A percentile compares a stretch with the other conserved stretches of the same genome.
Evolutionary conservation across 2,888 invertebrate species (phyloP).

Genomic region (Cabera pusaria): DNA sequence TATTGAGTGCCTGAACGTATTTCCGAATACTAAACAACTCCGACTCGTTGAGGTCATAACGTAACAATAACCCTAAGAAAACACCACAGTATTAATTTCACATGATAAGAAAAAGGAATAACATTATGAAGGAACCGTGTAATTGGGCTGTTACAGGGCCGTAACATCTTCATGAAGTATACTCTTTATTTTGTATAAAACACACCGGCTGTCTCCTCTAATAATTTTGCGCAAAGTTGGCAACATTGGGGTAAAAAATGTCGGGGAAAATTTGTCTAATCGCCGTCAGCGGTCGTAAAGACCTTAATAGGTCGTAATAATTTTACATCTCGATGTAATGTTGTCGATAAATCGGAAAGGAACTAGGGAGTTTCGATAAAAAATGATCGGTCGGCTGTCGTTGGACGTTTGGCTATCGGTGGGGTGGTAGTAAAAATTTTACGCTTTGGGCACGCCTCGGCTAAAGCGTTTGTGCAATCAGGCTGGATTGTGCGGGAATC

Average conservation of each 20-base stretch:
- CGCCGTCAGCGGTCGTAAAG: slow-evolving; percentile 29
- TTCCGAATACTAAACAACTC: slow-evolving; percentile 26
- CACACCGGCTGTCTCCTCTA: slow-evolving; percentile 32
- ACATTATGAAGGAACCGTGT: slow-evolving; percentile 36
- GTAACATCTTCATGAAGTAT: slow-evolving; percentile 38
- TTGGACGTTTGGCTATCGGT: slow-evolving; percentile 43
- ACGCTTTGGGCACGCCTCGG: slow-evolving; percentile 57
- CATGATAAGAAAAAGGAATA: slow-evolving; percentile 38
- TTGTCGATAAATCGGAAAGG: slow-evolving; percentile 28
- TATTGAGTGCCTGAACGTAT: slow-evolving; percentile 31
- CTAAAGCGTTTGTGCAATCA: slow-evolving; percentile 75
- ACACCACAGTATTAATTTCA: slow-evolving; percentile 39
- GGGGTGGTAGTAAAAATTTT: slow-evolving; percentile 60
- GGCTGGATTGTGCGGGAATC: slow-evolving; percentile 65
- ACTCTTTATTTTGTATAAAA: slow-evolving; percentile 39
- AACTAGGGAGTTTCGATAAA: slow-evolving; percentile 34
- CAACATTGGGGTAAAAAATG: slow-evolving; percentile 20
- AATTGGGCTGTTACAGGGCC: slow-evolving; percentile 39
- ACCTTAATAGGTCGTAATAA: slow-evolving; percentile 29
- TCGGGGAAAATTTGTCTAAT: slow-evolving; percentile 26
- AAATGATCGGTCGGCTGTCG: slow-evolving; percentile 37
- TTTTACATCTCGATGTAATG: slow-evolving; percentile 29
- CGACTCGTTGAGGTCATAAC: slow-evolving; percentile 25
- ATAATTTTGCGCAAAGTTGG: slow-evolving; percentile 25
- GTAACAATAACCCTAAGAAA: slow-evolving; percentile 37